phyloP scores from a whole-genome alignment of 2,888 invertebrate species.

The Aricia artaxerxes region DNA sequence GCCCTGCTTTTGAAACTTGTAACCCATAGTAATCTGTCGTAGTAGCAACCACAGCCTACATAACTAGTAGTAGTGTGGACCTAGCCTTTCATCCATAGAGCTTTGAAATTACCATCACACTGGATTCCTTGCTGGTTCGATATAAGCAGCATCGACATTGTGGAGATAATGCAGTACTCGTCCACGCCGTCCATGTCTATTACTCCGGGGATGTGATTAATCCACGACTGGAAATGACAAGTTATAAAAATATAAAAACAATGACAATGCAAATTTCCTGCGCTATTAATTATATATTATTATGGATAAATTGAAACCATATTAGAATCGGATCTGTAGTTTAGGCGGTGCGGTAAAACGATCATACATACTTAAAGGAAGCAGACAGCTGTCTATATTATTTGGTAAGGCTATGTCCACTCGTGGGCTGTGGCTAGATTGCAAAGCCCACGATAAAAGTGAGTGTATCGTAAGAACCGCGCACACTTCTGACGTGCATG shows the following conservation, averaged over 20 bases:
- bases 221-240: constrained; percentile 65
- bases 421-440: too few species aligned
- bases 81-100: not conserved
- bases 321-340: not conserved
- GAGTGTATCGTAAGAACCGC: too few species aligned
- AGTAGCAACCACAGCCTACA: not conserved
- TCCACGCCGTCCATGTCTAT: constrained; percentile 73
- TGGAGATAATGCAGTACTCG: constrained; percentile 73
- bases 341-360: not conserved
- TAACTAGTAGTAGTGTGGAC: not conserved
- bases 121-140: constrained; percentile 77
- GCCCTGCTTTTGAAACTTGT: too few species aligned
- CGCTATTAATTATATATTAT: too few species aligned
- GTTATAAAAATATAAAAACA: constrained; percentile 25
- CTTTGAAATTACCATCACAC: constrained; percentile 62
- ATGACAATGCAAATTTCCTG: not conserved
- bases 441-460: too few species aligned
- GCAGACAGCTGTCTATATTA: too few species aligned
- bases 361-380: not conserved
- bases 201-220: constrained; percentile 73
- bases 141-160: constrained; percentile 62
- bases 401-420: too few species aligned
- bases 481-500: too few species aligned
- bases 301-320: not conserved
- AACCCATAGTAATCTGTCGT: too few species aligned